A percentile compares a stretch with the other conserved stretches of the same genome.
These are phyloP conservation scores for Philopotamus ludificatus DNA, from an alignment of 1,140 invertebrate genomes.

Conservation along the genomic window DNA sequence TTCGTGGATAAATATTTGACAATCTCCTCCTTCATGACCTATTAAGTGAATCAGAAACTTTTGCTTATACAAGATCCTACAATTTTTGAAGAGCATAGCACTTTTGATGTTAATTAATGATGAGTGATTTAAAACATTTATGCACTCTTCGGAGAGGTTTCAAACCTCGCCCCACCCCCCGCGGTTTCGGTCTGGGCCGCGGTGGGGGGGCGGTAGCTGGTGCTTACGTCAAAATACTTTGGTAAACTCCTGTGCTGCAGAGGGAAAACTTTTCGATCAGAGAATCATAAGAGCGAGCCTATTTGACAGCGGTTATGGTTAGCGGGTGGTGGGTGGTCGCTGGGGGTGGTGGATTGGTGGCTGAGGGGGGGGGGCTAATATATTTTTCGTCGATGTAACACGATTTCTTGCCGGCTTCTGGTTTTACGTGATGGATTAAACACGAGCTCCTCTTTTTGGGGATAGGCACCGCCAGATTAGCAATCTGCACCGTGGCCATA, in stretches of 20 bases:
- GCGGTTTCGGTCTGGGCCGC: not conserved
- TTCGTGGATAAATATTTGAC: too few species aligned
- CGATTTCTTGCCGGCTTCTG: conserved; percentile 57
- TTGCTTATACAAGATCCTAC: too few species aligned
- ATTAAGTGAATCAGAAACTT: too few species aligned
- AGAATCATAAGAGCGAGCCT: conserved; percentile 41
- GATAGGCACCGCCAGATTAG: conserved; percentile 20
- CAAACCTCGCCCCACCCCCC: not conserved
- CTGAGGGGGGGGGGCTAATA: conserved; percentile 45
- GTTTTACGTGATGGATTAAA: conserved; percentile 59
- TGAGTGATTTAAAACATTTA: conserved; percentile 41
- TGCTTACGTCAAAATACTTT: conserved; percentile 39
- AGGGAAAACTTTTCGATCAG: conserved; percentile 41
- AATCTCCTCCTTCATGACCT: too few species aligned
- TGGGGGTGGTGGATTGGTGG: not conserved
- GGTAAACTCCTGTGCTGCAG: conserved; percentile 32
- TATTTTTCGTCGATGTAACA: conserved; percentile 57
- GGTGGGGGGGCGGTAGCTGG: conserved; percentile 1
- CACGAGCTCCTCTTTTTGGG: conserved; percentile 38
- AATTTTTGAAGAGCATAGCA: too few species aligned
- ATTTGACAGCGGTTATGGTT: conserved; percentile 42
- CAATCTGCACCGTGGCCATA: conserved; percentile 33
- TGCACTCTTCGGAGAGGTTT: conserved; percentile 34
- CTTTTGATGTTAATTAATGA: conserved; percentile 41
- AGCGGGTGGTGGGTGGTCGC: conserved; percentile 15